Percentiles rank a stretch among this genome's conserved stretches.
Conservation (phyloP, 2,888 invertebrate genomes). For the Cepaea hortensis region DNA sequence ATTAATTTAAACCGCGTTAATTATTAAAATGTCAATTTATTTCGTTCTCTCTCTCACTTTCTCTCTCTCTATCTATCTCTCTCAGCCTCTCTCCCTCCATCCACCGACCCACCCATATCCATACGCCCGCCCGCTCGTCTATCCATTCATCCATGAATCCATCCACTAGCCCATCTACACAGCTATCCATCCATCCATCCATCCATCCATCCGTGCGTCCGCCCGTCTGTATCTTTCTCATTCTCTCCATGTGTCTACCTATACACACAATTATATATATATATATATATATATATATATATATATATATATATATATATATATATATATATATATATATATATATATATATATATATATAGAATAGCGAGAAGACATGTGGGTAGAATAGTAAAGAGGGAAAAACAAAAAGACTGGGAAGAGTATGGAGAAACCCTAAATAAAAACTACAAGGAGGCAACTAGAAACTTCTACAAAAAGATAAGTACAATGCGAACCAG, state of each 20-base stretch:
- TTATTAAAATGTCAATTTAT: too few species aligned
- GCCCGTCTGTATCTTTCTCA: neutral
- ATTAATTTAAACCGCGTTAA: too few species aligned
- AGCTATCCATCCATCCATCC: neutral
- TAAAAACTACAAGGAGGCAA: too few species aligned
- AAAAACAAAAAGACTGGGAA: too few species aligned
- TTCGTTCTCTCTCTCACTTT: neutral
- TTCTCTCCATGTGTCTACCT: neutral
- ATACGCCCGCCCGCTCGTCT: neutral
- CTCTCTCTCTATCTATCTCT: neutral
- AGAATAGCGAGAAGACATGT: too few species aligned
- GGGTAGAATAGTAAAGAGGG: too few species aligned
- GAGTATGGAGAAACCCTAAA: too few species aligned
- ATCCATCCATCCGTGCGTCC: neutral
- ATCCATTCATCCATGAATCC: neutral
- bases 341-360: constrained; percentile 8
- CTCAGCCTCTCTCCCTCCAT: neutral
- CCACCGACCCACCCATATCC: neutral
- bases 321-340: constrained; percentile 23
- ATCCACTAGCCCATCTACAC: neutral
- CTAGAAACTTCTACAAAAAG: too few species aligned
- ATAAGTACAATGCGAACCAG: too few species aligned
- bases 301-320: constrained; percentile 20
- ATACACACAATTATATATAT: constrained; percentile 3
- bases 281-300: constrained; percentile 18